Base-by-base conservation (phyloP, 2,797 vertebrate genomes). In the Trachops cirrhosus region DNA sequence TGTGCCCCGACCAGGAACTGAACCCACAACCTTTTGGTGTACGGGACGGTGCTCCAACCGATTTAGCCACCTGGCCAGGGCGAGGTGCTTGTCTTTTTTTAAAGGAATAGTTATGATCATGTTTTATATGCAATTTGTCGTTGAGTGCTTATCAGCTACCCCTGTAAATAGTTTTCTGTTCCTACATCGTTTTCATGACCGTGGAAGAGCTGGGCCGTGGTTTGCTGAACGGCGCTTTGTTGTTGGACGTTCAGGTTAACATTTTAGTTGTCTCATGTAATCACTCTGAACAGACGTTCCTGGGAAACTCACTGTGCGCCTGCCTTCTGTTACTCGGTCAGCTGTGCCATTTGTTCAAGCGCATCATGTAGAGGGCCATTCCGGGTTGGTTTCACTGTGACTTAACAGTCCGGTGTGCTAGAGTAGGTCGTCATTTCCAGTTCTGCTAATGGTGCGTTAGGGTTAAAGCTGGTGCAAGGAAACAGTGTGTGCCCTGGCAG, bases 331-430 rank as follows among this genome's bases (percentile, higher is more conserved):
- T 93, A 64, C 46, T 70, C 94, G 85, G 71, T 92, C 70, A 83
- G 73, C 89, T 89, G 24, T 86, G 48, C 84, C 59, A 24, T 89
- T 9, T 95, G 74, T 95, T 95, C 95, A 70, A 91, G 71, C 70
- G 39, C 10, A 46, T 59, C 86, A 89, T 67, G 82, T 94, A 91
- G 98, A 99, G 98, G 89, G 6, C 98, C 99, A 99, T 99, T 99
- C 98, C 99, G 98, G 98, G 41, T 98, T 98, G 98, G 68, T 97
- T 96, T 86, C 78, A 89, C 98, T 98, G 98, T 98, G 98, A 98
- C 97, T 91, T 75, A 98, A 98, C 98, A 98, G 98, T 99, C 98
- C 98, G 98, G 98, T 98, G 98, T 99, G 98, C 98, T 93, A 99
- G 68, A 99, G 84, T 89, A 98, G 90, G 0, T 64, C 95, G 96